Conservation (phyloP, 2,888 invertebrate species). For the Acronicta leporina region DNA sequence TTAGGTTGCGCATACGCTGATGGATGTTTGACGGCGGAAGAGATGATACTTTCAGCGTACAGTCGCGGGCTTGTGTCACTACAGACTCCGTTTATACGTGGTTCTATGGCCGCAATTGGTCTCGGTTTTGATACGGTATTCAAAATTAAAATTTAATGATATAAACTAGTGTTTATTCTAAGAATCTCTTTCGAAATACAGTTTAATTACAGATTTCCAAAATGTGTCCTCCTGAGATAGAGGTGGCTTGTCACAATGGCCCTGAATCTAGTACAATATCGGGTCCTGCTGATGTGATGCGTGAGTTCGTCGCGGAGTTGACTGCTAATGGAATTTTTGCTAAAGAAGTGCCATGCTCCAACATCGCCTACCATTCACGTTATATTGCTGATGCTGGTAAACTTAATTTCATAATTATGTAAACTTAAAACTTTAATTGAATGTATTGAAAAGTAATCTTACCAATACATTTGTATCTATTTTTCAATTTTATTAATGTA, state of each 20-base stretch:
- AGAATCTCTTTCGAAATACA: background rate
- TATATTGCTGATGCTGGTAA: slow-evolving; percentile 92
- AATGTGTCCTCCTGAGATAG: slow-evolving; percentile 89
- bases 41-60: slow-evolving; percentile 95
- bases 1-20: slow-evolving; percentile 98
- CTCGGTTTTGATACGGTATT: slow-evolving; percentile 87
- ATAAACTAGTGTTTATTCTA: too few relatives aligned
- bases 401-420: too few relatives aligned
- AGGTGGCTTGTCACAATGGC: slow-evolving; percentile 94
- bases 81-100: slow-evolving; percentile 91
- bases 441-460: too few relatives aligned
- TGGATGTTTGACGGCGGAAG: slow-evolving; percentile 95
- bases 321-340: slow-evolving; percentile 75
- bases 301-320: slow-evolving; percentile 87
- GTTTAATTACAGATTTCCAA: slow-evolving; percentile 62
- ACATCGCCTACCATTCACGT: slow-evolving; percentile 96
- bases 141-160: too few relatives aligned
- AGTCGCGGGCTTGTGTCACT: slow-evolving; percentile 93
- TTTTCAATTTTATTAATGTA: background rate
- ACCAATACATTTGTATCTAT: too few relatives aligned
- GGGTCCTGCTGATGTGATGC: slow-evolving; percentile 91
- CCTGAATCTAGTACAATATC: slow-evolving; percentile 94
- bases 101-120: slow-evolving; percentile 97
- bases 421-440: too few relatives aligned
- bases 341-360: slow-evolving; percentile 90